Conservation (phyloP, 2,797 vertebrate species). For the Rhinogobio ventralis region DNA sequence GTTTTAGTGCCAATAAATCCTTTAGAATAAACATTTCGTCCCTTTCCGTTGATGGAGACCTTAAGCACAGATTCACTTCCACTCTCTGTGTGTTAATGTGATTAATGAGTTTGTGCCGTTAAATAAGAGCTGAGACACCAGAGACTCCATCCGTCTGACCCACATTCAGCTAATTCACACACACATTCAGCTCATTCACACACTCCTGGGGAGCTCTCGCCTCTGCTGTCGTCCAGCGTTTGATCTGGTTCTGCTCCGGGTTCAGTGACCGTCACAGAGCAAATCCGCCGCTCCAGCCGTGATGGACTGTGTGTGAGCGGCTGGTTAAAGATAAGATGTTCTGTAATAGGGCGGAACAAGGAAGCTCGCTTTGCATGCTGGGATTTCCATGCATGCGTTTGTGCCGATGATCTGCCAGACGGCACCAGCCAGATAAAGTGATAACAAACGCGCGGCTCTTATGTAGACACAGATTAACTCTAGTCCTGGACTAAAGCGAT, state of each 20-base stretch:
- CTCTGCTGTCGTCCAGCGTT: too few relatives aligned
- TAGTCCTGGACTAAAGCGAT: slow-evolving; percentile 13
- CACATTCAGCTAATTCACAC: not conserved
- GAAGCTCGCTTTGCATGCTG: slow-evolving; percentile 38
- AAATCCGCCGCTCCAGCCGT: too few relatives aligned
- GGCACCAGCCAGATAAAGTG: not conserved
- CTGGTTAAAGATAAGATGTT: not conserved
- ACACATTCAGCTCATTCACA: not conserved
- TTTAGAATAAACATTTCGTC: too few relatives aligned
- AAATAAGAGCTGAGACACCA: not conserved
- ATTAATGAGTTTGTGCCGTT: slow-evolving; percentile 11
- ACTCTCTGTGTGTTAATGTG: not conserved
- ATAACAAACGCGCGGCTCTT: slow-evolving; percentile 14
- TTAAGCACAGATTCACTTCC: too few relatives aligned
- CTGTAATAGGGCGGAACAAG: slow-evolving; percentile 20
- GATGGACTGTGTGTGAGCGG: too few relatives aligned
- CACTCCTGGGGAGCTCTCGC: not conserved
- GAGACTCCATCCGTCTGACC: not conserved
- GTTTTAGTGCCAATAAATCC: too few relatives aligned
- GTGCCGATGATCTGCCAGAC: not conserved
- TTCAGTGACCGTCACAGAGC: too few relatives aligned
- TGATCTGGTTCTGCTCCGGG: too few relatives aligned
- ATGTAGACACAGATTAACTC: slow-evolving; percentile 4
- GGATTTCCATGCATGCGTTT: not conserved
- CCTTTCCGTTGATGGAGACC: too few relatives aligned